Evolutionary conservation across 2,888 invertebrate genomes (phyloP).

Genomic region (Clostera curtula): DNA sequence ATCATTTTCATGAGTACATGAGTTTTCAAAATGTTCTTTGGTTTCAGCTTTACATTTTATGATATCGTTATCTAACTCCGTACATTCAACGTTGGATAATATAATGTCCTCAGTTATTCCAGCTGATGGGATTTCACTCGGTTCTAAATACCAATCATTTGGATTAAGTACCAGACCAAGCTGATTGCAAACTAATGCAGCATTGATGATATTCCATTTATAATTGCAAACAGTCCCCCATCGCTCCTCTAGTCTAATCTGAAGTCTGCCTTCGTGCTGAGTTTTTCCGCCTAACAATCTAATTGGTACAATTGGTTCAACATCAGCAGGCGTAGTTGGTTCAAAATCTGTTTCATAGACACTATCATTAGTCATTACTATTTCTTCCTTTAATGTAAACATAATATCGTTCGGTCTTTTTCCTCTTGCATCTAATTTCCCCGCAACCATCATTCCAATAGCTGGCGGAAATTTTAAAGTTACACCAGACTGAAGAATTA

Average conservation of each 20-base stretch:
- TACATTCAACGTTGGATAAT: conserved; percentile 92
- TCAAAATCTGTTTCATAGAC: conserved; percentile 76
- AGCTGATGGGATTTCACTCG: conserved; percentile 86
- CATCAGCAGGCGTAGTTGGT: conserved; percentile 75
- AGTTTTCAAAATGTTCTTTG: conserved; percentile 87
- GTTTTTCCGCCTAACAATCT: conserved; percentile 88
- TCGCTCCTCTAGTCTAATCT: conserved; percentile 86
- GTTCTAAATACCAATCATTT: conserved; percentile 90
- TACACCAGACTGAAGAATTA: conserved; percentile 91
- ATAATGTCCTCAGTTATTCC: conserved; percentile 85
- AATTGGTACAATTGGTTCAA: conserved; percentile 80
- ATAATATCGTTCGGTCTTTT: conserved; percentile 85
- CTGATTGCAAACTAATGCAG: conserved; percentile 96
- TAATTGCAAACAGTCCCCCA: conserved; percentile 99
- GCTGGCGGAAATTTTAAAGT: conserved; percentile 92
- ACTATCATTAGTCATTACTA: conserved; percentile 78
- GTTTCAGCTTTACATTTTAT: conserved; percentile 89
- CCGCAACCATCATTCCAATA: conserved; percentile 97
- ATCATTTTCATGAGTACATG: conserved; percentile 90
- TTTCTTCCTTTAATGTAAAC: conserved; percentile 86
- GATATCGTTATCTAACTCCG: conserved; percentile 92
- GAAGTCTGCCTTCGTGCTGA: conserved; percentile 89
- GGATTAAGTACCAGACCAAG: conserved; percentile 94
- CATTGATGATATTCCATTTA: conserved; percentile 93
- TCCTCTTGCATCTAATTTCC: conserved; percentile 89